Percentiles rank a stretch among this genome's conserved stretches.
These are phyloP conservation scores for Drosophila sulfurigaster DNA, from an alignment of 1,140 invertebrate genomes.

Conservation along the genomic window DNA sequence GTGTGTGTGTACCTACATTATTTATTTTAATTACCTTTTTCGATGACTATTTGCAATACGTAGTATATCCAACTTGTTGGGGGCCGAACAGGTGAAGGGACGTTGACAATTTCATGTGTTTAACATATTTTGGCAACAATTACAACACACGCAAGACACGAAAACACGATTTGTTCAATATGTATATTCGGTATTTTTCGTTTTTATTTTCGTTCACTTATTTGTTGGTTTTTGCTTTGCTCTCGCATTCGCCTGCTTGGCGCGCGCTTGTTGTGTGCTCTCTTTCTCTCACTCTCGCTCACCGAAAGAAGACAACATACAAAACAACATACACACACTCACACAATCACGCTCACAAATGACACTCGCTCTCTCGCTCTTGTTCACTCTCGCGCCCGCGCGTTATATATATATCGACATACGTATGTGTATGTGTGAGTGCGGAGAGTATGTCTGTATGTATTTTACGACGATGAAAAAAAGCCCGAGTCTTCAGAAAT, in stretches of 20 bases:
- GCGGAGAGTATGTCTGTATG: conserved; percentile 60
- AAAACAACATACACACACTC: conserved; percentile 43
- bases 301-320: conserved; percentile 54
- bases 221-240: conserved; percentile 82
- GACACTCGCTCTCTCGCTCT: conserved; percentile 30
- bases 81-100: not conserved
- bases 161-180: conserved; percentile 59
- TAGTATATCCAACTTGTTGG: conserved; percentile 34
- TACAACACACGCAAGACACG: conserved; percentile 20
- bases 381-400: conserved; percentile 66
- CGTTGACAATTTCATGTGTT: conserved; percentile 23
- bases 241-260: conserved; percentile 73
- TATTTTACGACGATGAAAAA: conserved; percentile 77
- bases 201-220: conserved; percentile 83
- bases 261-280: conserved; percentile 39
- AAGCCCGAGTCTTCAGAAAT: conserved; percentile 76
- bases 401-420: conserved; percentile 57
- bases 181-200: conserved; percentile 54
- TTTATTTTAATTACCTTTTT: conserved; percentile 43
- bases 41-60: not conserved
- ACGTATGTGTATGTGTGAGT: conserved; percentile 31
- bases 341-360: not conserved
- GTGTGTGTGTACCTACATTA: not conserved
- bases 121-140: conserved; percentile 37
- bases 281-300: conserved; percentile 45